Evolutionary conservation across 2,113 vertebrate genomes (phyloP).

Genomic region (Pyxicephalus adspersus): DNA sequence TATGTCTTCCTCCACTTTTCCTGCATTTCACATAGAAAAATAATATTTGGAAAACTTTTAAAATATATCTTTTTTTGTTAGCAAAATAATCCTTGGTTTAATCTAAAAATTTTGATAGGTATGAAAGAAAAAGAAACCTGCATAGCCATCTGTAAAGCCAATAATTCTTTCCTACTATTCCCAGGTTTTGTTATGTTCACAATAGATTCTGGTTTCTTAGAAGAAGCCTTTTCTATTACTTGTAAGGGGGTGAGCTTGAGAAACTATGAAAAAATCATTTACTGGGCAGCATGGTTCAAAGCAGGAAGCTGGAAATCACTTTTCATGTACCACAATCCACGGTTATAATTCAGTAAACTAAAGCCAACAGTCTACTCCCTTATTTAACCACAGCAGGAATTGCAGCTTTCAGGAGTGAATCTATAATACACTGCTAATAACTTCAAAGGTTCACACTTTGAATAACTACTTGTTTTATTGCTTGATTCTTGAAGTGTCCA

Average conservation of each 20-base stretch:
- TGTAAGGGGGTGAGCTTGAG: slow-evolving; percentile 36
- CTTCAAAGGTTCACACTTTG: slow-evolving; percentile 47
- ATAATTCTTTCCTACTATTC: slow-evolving; percentile 25
- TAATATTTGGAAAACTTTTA: too few species aligned
- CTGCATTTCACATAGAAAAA: too few species aligned
- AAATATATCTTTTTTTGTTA: neutral
- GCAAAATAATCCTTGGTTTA: slow-evolving; percentile 11
- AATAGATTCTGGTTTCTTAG: slow-evolving; percentile 33
- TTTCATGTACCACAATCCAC: slow-evolving; percentile 49
- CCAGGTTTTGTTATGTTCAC: slow-evolving; percentile 42
- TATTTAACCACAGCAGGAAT: slow-evolving; percentile 54
- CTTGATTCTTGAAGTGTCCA: slow-evolving; percentile 30
- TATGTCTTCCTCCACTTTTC: too few species aligned
- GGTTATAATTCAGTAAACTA: slow-evolving; percentile 47
- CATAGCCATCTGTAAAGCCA: slow-evolving; percentile 47
- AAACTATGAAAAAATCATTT: slow-evolving; percentile 48
- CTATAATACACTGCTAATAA: slow-evolving; percentile 55
- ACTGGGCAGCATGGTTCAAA: slow-evolving; percentile 35
- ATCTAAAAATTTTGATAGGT: slow-evolving; percentile 8
- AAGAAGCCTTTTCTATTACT: slow-evolving; percentile 26
- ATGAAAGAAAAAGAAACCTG: neutral
- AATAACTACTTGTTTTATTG: slow-evolving; percentile 47
- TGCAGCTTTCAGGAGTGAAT: slow-evolving; percentile 35
- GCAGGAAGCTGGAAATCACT: slow-evolving; percentile 47
- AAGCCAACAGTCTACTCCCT: slow-evolving; percentile 50